phyloP scores from a whole-genome alignment of 2,888 invertebrate species.

The Spisula solida region DNA sequence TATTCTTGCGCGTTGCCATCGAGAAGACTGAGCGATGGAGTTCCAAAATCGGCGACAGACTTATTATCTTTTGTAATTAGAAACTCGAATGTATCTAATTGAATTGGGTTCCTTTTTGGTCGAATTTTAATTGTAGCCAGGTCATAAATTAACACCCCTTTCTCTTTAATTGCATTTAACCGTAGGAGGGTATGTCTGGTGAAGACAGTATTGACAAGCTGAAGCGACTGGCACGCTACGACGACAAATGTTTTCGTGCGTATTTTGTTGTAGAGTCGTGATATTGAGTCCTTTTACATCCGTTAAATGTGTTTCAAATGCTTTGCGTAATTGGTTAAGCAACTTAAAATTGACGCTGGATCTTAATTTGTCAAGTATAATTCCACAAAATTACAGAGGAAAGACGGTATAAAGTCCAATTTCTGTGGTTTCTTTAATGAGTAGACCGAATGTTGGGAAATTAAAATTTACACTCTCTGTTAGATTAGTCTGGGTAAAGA shows the following conservation, averaged over 20 bases:
- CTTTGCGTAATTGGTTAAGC: conserved; percentile 68
- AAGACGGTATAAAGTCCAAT: conserved; percentile 52
- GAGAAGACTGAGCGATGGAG: conserved; percentile 41
- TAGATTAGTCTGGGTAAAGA: conserved; percentile 32
- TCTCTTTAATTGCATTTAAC: conserved; percentile 68
- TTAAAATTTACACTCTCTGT: conserved; percentile 60
- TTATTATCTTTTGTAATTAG: conserved; percentile 68
- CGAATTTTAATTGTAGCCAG: conserved; percentile 69
- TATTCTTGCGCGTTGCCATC: conserved; percentile 51
- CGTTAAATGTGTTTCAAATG: conserved; percentile 66
- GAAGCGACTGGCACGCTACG: conserved; percentile 32
- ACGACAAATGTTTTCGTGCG: conserved; percentile 72
- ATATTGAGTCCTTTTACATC: conserved; percentile 51
- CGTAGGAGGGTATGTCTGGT: conserved; percentile 56
- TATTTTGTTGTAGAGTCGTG: conserved; percentile 50
- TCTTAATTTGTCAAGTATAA: conserved; percentile 68
- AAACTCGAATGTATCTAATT: conserved; percentile 62
- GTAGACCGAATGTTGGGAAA: conserved; percentile 47
- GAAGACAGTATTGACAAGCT: conserved; percentile 53
- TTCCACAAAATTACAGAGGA: conserved; percentile 46
- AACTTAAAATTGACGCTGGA: conserved; percentile 66
- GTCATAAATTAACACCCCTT: conserved; percentile 72
- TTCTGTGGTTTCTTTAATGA: conserved; percentile 49
- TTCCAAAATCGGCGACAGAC: conserved; percentile 51
- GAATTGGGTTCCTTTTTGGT: conserved; percentile 69